Evolutionary conservation across 2,797 vertebrate genomes (phyloP).

Genomic region (Peromyscus eremicus): DNA sequence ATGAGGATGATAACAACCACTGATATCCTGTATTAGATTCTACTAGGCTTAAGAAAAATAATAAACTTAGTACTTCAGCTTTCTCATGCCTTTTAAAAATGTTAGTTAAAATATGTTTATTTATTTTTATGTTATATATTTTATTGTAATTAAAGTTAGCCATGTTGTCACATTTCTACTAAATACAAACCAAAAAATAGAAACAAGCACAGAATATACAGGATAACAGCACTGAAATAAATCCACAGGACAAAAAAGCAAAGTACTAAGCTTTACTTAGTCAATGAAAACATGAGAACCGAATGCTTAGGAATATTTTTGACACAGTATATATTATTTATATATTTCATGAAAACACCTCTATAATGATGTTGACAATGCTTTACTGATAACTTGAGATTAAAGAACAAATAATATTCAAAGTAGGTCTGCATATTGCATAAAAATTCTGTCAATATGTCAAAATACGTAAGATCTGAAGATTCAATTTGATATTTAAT

Average conservation of each 20-base stretch:
- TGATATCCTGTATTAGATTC: conserved; percentile 20
- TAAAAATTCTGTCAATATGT: conserved; percentile 38
- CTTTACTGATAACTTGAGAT: conserved; percentile 39
- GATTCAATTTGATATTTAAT: conserved; percentile 35
- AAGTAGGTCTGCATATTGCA: conserved; percentile 51
- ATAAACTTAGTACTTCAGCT: conserved; percentile 24
- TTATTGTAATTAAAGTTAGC: conserved; percentile 59
- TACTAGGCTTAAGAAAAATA: conserved; percentile 4
- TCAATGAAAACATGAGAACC: conserved; percentile 42
- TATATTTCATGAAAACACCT: conserved; percentile 55
- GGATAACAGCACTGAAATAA: conserved; percentile 28
- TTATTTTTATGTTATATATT: conserved; percentile 14
- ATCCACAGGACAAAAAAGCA: background rate
- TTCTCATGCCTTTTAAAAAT: background rate
- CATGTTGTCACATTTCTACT: conserved; percentile 56
- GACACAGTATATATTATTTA: conserved; percentile 18
- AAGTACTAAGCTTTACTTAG: background rate
- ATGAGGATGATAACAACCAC: background rate
- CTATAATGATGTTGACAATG: conserved; percentile 60
- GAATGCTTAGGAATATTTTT: conserved; percentile 47
- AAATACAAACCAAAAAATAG: conserved; percentile 54
- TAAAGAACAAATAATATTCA: conserved; percentile 37
- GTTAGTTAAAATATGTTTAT: conserved; percentile 26
- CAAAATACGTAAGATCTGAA: conserved; percentile 49
- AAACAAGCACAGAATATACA: conserved; percentile 59